Evolutionary conservation across 2,797 vertebrate genomes (phyloP).

Genomic region (Sebastes variabilis): DNA sequence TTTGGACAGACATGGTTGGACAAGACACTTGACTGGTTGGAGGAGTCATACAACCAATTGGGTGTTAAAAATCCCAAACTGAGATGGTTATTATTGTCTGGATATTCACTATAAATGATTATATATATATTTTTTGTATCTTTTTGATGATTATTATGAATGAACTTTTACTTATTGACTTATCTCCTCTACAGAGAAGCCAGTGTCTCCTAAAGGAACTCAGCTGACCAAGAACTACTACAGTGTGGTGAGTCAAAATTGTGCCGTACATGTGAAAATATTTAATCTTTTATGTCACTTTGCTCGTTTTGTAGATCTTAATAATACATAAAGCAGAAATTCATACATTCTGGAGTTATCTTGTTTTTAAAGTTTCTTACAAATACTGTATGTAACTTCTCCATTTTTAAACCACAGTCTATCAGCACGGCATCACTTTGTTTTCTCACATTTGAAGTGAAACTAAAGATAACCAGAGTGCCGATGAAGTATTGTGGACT

Average conservation of each 20-base stretch:
- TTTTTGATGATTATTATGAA: not conserved
- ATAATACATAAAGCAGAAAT: not conserved
- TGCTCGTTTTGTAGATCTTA: too few species aligned
- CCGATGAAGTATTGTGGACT: not conserved
- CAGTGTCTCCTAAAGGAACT: slow-evolving; percentile 91
- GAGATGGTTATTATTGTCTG: not conserved
- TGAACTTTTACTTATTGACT: not conserved
- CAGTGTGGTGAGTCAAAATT: slow-evolving; percentile 87
- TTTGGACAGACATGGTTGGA: not conserved
- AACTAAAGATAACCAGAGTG: not conserved
- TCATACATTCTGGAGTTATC: not conserved
- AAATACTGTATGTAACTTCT: not conserved
- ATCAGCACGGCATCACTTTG: not conserved
- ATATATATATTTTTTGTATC: not conserved
- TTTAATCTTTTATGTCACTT: not conserved
- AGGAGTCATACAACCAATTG: too few species aligned
- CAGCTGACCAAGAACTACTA: slow-evolving; percentile 98
- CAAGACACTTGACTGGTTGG: not conserved
- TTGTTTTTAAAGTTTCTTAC: not conserved
- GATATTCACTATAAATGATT: not conserved
- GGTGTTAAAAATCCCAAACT: not conserved
- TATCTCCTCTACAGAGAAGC: slow-evolving; percentile 85
- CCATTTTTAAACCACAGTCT: not conserved
- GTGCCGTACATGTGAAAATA: not conserved
- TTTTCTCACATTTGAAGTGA: not conserved